phyloP scores from a whole-genome alignment of 37 sponge, comb jelly and placozoan species.

The Oscarella lobularis region DNA sequence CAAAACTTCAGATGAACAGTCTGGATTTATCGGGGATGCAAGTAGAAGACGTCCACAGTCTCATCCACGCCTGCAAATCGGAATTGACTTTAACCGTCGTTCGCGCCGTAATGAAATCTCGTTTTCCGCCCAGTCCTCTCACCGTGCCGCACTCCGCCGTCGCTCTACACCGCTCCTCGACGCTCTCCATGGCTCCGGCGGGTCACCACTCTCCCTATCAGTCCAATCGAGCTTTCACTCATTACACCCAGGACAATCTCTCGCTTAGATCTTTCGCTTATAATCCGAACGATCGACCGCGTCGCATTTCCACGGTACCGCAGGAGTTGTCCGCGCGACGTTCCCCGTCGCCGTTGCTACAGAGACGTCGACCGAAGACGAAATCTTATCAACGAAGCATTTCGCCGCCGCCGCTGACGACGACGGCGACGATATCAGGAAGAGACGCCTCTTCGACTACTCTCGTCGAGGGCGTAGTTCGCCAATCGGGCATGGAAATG shows the following conservation, averaged over 20 bases:
- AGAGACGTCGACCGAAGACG: no score
- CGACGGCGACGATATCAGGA: no score
- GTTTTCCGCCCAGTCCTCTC: not conserved
- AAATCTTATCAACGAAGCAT: no score
- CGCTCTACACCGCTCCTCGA: not conserved
- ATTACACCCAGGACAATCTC: not conserved
- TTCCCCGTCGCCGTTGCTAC: no score
- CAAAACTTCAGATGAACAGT: not conserved
- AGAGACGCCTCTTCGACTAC: no score
- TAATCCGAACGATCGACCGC: not conserved
- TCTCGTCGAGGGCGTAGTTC: no score
- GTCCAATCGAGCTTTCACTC: not conserved
- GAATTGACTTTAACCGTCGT: not conserved
- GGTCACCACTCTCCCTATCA: no score
- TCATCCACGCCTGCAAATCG: not conserved
- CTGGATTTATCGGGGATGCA: not conserved
- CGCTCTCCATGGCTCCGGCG: no score
- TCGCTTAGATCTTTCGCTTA: not conserved
- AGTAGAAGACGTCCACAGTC: not conserved
- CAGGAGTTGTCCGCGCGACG: no score
- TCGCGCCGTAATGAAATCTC: not conserved
- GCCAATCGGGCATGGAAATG: no score
- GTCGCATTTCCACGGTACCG: no score
- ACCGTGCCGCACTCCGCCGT: not conserved
- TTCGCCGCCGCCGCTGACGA: no score